Percentiles rank a stretch among this genome's conserved stretches.
phyloP scores from a whole-genome alignment of 1,140 invertebrate species.

The Lysiphlebus fabarum region DNA sequence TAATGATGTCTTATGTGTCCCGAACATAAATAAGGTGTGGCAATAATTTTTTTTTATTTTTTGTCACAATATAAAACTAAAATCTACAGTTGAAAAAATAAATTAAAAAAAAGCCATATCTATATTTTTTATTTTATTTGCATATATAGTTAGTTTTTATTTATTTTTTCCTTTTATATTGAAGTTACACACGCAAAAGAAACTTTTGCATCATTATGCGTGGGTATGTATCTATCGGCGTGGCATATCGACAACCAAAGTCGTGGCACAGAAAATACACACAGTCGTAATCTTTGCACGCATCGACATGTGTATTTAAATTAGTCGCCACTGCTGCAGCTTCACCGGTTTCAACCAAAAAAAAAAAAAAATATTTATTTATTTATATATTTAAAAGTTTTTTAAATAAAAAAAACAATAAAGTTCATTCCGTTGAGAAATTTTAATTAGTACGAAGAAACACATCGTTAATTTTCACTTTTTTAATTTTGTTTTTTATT shows the following conservation, averaged over 20 bases:
- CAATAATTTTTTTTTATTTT: too few relatives aligned
- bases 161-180: background rate
- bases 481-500: too few relatives aligned
- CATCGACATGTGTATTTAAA: constrained; percentile 57
- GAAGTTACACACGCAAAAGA: background rate
- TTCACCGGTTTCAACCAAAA: background rate
- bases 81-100: too few relatives aligned
- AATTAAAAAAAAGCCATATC: too few relatives aligned
- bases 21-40: too few relatives aligned
- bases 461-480: background rate
- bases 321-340: constrained; percentile 48
- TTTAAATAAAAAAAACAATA: background rate
- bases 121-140: background rate
- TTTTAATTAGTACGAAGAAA: constrained; percentile 42
- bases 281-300: constrained; percentile 51
- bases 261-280: constrained; percentile 18
- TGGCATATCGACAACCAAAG: constrained; percentile 19
- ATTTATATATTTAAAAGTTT: constrained; percentile 5
- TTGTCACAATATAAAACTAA: too few relatives aligned
- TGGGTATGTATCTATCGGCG: constrained; percentile 19
- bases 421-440: constrained; percentile 46
- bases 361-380: background rate
- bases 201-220: constrained; percentile 21
- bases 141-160: background rate
- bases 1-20: too few relatives aligned